A percentile compares a stretch with the other conserved stretches of the same genome.
phyloP scores from a whole-genome alignment of 2,888 invertebrate species.

The Idaea aversata region DNA sequence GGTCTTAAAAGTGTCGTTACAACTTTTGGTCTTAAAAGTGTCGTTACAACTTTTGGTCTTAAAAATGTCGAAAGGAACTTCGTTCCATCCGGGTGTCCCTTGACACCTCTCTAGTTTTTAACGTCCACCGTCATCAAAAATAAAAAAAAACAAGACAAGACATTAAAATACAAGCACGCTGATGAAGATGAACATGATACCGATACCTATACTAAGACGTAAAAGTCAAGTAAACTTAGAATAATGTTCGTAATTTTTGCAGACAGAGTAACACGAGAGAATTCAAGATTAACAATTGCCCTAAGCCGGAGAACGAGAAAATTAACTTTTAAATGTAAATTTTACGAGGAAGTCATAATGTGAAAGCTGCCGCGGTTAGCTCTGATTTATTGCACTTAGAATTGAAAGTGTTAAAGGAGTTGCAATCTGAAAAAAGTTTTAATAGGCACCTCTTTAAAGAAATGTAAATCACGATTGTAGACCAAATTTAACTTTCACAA shows the following conservation, averaged over 20 bases:
- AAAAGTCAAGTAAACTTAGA: constrained; percentile 33
- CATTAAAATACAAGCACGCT: background rate
- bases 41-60: too few relatives aligned
- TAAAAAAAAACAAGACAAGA: too few relatives aligned
- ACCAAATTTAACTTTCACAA: constrained; percentile 64
- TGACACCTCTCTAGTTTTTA: too few relatives aligned
- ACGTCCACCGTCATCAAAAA: too few relatives aligned
- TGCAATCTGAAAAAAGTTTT: constrained; percentile 80
- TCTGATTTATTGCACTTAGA: constrained; percentile 76
- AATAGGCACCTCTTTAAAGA: constrained; percentile 78
- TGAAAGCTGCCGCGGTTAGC: constrained; percentile 77
- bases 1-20: too few relatives aligned
- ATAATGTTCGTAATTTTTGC: constrained; percentile 59
- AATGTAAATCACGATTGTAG: constrained; percentile 74
- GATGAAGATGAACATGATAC: background rate
- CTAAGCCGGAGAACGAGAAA: constrained; percentile 68
- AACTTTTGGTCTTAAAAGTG: too few relatives aligned
- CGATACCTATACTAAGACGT: background rate
- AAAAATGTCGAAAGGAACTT: too few relatives aligned
- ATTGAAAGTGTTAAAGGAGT: constrained; percentile 79
- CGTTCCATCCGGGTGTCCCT: too few relatives aligned
- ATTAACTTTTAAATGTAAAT: constrained; percentile 80
- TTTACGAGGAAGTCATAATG: constrained; percentile 79
- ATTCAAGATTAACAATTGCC: constrained; percentile 76
- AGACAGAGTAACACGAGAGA: constrained; percentile 49